Base-by-base conservation (phyloP, 2,888 invertebrate genomes). In the Tetropium fuscum region DNA sequence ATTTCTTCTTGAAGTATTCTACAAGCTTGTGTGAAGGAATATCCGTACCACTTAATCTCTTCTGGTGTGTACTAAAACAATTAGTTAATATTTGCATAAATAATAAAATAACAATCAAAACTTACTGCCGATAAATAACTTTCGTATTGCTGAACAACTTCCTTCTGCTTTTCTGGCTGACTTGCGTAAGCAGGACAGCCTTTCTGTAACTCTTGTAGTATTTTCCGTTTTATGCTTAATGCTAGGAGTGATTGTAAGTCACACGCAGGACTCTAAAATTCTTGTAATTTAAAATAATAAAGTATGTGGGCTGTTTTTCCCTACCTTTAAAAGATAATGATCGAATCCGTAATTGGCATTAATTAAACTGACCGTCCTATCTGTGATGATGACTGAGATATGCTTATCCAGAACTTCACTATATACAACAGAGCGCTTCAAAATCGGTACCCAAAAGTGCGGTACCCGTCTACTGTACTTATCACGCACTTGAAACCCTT, bases 41-140 rank as follows among this genome's bases (percentile, higher is more conserved):
- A 84, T 1, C 97, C 97, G 81, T 97, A 94, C 97, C 97, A 98
- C 76, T 98, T 96, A 63, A 97, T 92, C 83, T 97, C 97, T 80
- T 97, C 94, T 49, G 88, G 83, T 8, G 92, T 91, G 72, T 91
- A 94, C 91, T 95, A 83, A 76, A 75, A 70, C 62, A 58, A n/a
- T 20, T 62, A 90, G 90, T 8, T 15, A 25, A 11, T 13, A 45
- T n/a, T 19, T 13, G 16, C 2, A 8, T 32, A 30, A 25, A 95
- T 96, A 45, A 83, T 82, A 27, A 19, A 41, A 25, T 32, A 1
- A 38, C 10, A 13, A 25, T 7, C 34, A 47, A 48, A 60, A 86
- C 89, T 87, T 84, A 95, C 95, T 11, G 92, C 88, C 66, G 91
- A 86, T 65, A 95, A 84, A 83, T 93, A 97, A 61, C 92, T 86